phyloP scores from a whole-genome alignment of 2,113 vertebrate species.

The Paratilapia polleni region DNA sequence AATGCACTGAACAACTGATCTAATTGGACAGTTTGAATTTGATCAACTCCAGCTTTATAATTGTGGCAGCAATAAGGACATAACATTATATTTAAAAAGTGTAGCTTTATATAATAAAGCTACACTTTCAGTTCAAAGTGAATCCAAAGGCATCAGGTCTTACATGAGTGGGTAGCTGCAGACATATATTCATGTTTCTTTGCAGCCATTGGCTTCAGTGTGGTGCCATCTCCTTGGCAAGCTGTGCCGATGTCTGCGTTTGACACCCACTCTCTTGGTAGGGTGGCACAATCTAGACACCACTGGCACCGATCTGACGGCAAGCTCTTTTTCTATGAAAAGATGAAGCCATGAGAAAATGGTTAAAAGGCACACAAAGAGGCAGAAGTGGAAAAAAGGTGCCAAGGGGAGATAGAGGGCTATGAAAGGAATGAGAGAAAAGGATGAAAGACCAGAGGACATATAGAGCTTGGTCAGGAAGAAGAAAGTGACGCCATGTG shows the following conservation, averaged over 20 bases:
- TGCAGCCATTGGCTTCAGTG: slow-evolving; percentile 61
- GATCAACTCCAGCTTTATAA: not conserved
- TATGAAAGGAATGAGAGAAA: slow-evolving; percentile 49
- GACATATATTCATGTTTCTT: slow-evolving; percentile 67
- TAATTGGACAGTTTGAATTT: not conserved
- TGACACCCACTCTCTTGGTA: slow-evolving; percentile 74
- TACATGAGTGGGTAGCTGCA: slow-evolving; percentile 54
- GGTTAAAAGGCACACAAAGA: slow-evolving; percentile 59
- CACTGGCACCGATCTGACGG: slow-evolving; percentile 59
- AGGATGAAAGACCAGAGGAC: slow-evolving; percentile 46
- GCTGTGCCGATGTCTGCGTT: slow-evolving; percentile 64
- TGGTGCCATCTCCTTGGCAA: slow-evolving; percentile 68
- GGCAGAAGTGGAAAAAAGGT: slow-evolving; percentile 55
- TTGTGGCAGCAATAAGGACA: slow-evolving; percentile 1
- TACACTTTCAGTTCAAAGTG: slow-evolving; percentile 23
- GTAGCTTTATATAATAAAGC: slow-evolving; percentile 20
- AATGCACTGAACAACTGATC: not conserved
- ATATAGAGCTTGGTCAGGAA: slow-evolving; percentile 53
- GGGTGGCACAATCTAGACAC: slow-evolving; percentile 60
- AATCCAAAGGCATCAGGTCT: slow-evolving; percentile 43
- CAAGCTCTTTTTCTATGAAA: slow-evolving; percentile 57
- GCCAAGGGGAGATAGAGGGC: slow-evolving; percentile 52
- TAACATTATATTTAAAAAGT: not conserved
- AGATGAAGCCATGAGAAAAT: slow-evolving; percentile 48
- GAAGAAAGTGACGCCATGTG: slow-evolving; percentile 29